Conservation (phyloP, 2,113 vertebrate species). For the Agapornis roseicollis region DNA sequence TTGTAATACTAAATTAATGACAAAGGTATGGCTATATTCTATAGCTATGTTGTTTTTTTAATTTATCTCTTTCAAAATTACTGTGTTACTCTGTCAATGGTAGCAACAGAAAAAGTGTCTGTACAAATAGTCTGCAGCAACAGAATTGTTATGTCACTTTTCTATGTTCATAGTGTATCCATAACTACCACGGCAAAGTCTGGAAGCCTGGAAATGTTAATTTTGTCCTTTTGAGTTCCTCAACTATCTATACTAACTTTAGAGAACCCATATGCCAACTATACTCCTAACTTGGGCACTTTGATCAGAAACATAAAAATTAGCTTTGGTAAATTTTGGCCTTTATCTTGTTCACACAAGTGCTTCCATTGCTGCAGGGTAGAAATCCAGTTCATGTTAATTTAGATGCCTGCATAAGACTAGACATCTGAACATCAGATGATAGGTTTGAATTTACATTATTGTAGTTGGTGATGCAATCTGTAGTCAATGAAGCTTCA, state of each 20-base stretch:
- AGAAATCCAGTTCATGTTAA: neutral
- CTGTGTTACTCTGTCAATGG: neutral
- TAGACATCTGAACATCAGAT: neutral
- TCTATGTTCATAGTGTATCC: neutral
- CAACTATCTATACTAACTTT: neutral
- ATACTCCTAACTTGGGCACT: neutral
- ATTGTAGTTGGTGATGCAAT: neutral
- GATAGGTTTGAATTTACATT: neutral
- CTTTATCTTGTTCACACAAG: neutral
- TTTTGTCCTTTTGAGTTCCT: neutral
- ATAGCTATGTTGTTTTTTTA: neutral
- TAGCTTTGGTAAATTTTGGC: neutral
- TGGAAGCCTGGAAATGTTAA: neutral
- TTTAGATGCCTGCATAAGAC: neutral
- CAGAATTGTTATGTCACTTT: neutral
- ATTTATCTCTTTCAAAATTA: neutral
- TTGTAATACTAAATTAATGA: neutral
- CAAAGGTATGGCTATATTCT: neutral
- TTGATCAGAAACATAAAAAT: neutral
- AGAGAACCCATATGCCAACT: neutral
- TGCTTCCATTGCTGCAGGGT: neutral
- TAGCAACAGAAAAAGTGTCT: neutral
- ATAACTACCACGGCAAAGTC: neutral
- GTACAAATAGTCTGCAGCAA: neutral
- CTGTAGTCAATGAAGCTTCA: neutral